A percentile compares a stretch with the other conserved stretches of the same genome.
Conservation (phyloP, 92 coral and sea anemone genomes). For the Zoanthus solanderi region DNA sequence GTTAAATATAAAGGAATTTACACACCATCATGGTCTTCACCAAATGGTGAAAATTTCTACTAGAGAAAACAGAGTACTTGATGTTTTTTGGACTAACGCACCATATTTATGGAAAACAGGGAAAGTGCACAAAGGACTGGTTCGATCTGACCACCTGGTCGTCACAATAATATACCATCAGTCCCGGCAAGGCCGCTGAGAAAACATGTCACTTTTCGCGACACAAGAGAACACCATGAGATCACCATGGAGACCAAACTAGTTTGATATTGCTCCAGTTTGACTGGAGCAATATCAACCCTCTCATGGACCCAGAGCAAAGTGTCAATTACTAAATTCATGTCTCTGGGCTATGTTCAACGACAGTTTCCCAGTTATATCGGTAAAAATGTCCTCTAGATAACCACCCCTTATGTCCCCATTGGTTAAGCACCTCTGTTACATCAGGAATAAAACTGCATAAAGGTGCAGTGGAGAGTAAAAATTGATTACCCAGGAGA, state of each 20-base stretch:
- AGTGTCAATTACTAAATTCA: slow-evolving; percentile 39
- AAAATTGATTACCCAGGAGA: slow-evolving; percentile 27
- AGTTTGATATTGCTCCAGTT: background rate
- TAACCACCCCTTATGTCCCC: slow-evolving; percentile 40
- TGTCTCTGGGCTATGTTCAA: slow-evolving; percentile 47
- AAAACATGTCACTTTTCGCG: slow-evolving; percentile 64
- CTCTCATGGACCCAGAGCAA: slow-evolving; percentile 24
- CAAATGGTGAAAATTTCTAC: slow-evolving; percentile 34
- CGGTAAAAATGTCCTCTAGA: slow-evolving; percentile 34
- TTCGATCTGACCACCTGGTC: slow-evolving; percentile 8
- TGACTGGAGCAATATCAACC: slow-evolving; percentile 42
- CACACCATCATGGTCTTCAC: slow-evolving; percentile 43
- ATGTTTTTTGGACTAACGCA: background rate
- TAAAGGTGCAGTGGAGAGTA: background rate
- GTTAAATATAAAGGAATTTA: slow-evolving; percentile 42
- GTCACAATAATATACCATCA: background rate
- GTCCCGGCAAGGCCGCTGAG: background rate
- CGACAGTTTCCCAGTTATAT: slow-evolving; percentile 53
- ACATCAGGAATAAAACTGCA: background rate
- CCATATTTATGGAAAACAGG: slow-evolving; percentile 2
- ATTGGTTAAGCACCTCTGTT: background rate
- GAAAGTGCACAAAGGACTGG: background rate
- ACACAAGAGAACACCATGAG: slow-evolving; percentile 62
- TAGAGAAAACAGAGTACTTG: background rate
- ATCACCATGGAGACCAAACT: slow-evolving; percentile 57